phyloP scores from a whole-genome alignment of 2,888 invertebrate genomes.

The Melanophora roralis region DNA sequence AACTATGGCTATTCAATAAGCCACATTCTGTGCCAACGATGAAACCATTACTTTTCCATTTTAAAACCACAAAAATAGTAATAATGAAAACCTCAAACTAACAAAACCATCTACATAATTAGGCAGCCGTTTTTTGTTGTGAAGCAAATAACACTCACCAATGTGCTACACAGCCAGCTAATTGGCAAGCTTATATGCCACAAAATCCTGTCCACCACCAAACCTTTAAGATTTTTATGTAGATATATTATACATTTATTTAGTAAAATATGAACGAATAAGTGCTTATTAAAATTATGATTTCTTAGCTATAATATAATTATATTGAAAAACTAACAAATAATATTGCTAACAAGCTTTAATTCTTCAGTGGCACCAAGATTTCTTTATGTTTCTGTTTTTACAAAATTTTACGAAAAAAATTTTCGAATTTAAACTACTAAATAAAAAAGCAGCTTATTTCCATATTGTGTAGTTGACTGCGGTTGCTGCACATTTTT shows the following conservation, averaged over 20 bases:
- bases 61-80: background rate
- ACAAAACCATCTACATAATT: slow-evolving; percentile 40
- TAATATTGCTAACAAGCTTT: no score
- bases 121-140: slow-evolving; percentile 15
- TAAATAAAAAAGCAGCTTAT: no score
- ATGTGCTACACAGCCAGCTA: background rate
- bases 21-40: background rate
- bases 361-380: no score
- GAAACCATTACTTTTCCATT: background rate
- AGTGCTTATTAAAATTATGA: background rate
- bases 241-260: background rate
- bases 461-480: no score
- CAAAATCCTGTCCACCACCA: slow-evolving; percentile 1
- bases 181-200: slow-evolving; percentile 12
- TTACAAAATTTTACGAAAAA: no score
- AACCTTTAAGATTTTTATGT: background rate
- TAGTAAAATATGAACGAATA: background rate
- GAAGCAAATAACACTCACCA: background rate
- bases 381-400: no score
- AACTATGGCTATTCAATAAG: background rate
- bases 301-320: no score
- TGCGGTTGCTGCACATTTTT: no score
- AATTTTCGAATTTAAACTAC: no score
- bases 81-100: slow-evolving; percentile 14
- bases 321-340: no score